phyloP scores from a whole-genome alignment of 2,797 vertebrate species.

The Halcyon leucocephala region DNA sequence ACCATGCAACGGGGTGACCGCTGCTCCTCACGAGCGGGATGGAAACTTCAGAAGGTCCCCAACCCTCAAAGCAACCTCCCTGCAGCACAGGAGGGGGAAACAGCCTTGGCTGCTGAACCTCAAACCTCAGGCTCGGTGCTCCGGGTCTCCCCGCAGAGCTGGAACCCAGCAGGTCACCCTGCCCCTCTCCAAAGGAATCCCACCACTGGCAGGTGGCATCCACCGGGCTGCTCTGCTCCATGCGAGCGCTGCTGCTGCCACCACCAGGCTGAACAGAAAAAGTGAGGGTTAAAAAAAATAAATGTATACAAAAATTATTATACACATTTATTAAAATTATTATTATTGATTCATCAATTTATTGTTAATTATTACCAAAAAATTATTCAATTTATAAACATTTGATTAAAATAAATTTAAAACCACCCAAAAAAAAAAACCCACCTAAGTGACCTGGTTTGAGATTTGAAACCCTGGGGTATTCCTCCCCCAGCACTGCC shows the following conservation, averaged over 20 bases:
- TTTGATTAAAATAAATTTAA: too few species aligned
- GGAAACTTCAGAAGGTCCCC: neutral
- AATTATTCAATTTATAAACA: too few species aligned
- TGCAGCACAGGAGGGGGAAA: neutral
- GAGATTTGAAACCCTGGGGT: neutral
- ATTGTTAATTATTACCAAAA: too few species aligned
- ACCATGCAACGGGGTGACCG: fast-evolving
- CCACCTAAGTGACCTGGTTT: neutral
- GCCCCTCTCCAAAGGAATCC: neutral
- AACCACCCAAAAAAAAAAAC: neutral
- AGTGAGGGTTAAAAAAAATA: neutral
- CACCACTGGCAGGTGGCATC: neutral
- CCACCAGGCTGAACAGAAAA: constrained; percentile 69
- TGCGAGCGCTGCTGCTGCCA: constrained; percentile 82
- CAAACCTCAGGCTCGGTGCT: neutral
- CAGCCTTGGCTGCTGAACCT: fast-evolving
- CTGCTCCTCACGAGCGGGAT: neutral
- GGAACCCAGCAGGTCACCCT: neutral
- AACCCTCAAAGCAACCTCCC: too few species aligned
- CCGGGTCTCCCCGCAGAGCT: neutral
- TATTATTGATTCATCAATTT: too few species aligned
- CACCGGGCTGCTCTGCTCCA: neutral
- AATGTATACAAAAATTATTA: too few species aligned
- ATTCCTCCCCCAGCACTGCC: too few species aligned
- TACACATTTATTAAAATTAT: too few species aligned